Base-by-base conservation (phyloP, 2,113 vertebrate species). In the Lasiurus cinereus region DNA sequence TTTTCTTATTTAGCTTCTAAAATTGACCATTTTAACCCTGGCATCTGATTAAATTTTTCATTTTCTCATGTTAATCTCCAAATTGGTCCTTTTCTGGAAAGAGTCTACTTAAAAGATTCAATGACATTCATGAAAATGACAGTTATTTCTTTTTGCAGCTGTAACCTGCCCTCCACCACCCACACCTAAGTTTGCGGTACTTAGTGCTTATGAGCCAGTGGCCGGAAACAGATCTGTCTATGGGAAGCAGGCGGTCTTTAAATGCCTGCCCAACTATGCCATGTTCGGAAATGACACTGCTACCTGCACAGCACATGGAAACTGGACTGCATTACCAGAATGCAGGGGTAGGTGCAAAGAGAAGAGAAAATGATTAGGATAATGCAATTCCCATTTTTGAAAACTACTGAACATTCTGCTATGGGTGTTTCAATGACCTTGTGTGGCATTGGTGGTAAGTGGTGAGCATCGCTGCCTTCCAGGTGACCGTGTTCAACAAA, bases 311-410 rank as follows among this genome's bases (percentile, higher is more conserved):
- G 91, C 90, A 31, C 94, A 97, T 0, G 99, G 99, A 12, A 98
- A 8, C n/a, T 99, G 99, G 99, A 99, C 98, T 5, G 33, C 94
- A 46, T 93, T 98, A 52, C 99, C 99, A 5, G 96, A 98, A 97
- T 99, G 99, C 97, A 98, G 18, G 95, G 95, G 99, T 99, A 98
- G 96, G 97, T 94, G 64, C 31, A 39, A 9, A 27, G 67, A 76
- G 15, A 36, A 59, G 33, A 62, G 54, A 79, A 72, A 54, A 67
- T 2, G 11, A 59, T 19, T 66, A 6, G 3, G 4, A 22, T 24
- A 14, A 31, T 13, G 1, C 31, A 76, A 31, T 56, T 15, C 36
- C 27, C 29, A 15, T 24, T 29, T 24, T 54, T 73, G 72, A 64
- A 90, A 85, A 73, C 2, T n/a, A 9, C 54, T 29, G 16, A 70